phyloP scores from a whole-genome alignment of 2,888 invertebrate species.

The Drosophila austrosaltans region DNA sequence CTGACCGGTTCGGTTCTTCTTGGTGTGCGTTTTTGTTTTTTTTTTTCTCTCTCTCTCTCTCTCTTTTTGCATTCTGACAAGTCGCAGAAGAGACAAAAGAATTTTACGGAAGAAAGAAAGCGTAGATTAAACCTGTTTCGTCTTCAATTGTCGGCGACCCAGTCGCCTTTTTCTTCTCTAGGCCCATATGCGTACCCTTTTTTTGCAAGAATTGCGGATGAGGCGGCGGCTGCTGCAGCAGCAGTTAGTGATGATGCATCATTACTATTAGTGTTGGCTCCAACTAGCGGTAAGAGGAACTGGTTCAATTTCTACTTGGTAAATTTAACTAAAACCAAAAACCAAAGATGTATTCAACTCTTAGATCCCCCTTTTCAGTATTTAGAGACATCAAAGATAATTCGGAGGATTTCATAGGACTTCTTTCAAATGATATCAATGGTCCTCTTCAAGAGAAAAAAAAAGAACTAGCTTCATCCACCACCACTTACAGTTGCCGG shows the following conservation, averaged over 20 bases:
- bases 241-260: conserved; percentile 9
- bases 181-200: conserved; percentile 31
- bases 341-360: too few species aligned
- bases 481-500: too few species aligned
- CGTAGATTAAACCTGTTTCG: conserved; percentile 56
- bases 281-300: neutral
- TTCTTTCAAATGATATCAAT: too few species aligned
- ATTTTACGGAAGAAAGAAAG: conserved; percentile 56
- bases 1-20: conserved; percentile 3
- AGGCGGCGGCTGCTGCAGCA: conserved; percentile 16
- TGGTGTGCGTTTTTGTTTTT: conserved; percentile 15
- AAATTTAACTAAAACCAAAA: too few species aligned
- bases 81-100: conserved; percentile 34
- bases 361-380: too few species aligned
- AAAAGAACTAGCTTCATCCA: too few species aligned
- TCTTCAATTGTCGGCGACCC: conserved; percentile 32
- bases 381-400: too few species aligned
- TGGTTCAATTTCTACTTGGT: neutral
- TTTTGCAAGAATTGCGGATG: conserved; percentile 34
- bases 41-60: conserved; percentile 8
- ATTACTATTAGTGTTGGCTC: neutral
- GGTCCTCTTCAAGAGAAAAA: too few species aligned
- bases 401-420: too few species aligned
- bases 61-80: conserved; percentile 26
- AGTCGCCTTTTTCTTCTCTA: conserved; percentile 35